Conservation (phyloP, 2,797 vertebrate species). For the Cossypha dichroa region DNA sequence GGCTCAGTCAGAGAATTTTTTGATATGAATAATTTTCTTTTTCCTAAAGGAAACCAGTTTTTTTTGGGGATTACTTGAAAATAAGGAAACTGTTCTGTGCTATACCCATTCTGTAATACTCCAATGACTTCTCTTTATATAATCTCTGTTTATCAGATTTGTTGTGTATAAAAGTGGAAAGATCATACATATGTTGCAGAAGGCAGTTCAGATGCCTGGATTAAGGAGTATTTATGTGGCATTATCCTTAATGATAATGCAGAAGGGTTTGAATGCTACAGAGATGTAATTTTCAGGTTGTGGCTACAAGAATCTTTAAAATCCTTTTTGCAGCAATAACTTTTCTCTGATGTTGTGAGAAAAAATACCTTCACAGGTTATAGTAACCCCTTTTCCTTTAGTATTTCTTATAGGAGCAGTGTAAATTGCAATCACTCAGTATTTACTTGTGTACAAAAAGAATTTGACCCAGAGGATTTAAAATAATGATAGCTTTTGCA, state of each 20-base stretch:
- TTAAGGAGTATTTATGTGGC: slow-evolving; percentile 51
- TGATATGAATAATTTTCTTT: background rate
- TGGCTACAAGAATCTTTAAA: background rate
- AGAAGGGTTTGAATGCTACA: background rate
- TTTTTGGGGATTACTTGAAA: slow-evolving; percentile 9
- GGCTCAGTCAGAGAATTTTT: background rate
- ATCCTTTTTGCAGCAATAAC: background rate
- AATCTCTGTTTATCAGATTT: slow-evolving; percentile 68
- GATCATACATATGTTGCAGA: slow-evolving; percentile 43
- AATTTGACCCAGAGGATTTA: slow-evolving; percentile 2
- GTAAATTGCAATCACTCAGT: background rate
- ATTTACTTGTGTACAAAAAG: background rate
- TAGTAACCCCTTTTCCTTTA: background rate
- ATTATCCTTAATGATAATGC: slow-evolving; percentile 28
- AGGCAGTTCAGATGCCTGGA: slow-evolving; percentile 43
- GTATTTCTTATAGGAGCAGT: background rate
- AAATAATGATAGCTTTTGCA: slow-evolving; percentile 7
- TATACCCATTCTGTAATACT: background rate
- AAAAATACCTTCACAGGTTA: background rate
- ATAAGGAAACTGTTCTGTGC: background rate
- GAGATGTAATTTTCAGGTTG: background rate
- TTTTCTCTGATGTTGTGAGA: background rate
- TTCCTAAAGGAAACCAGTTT: background rate
- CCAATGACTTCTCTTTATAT: background rate
- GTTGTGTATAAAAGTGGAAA: slow-evolving; percentile 55